Conservation (phyloP, 1,140 invertebrate species). For the Lasaia peninsularis region DNA sequence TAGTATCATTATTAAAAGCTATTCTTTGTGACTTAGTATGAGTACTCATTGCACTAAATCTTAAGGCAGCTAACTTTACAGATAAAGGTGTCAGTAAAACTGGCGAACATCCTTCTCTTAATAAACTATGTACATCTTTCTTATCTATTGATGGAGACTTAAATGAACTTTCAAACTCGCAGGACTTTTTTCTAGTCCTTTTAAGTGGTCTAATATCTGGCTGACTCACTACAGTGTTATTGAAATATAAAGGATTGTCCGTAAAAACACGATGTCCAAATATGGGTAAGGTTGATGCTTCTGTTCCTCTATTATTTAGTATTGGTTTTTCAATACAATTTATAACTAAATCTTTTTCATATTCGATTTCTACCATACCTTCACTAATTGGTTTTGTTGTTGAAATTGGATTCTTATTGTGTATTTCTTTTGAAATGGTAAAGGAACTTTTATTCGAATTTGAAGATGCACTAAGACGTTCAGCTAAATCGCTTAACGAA, state of each 20-base stretch:
- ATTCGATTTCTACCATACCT: conserved; percentile 67
- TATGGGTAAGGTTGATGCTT: conserved; percentile 63
- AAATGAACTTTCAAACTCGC: conserved; percentile 68
- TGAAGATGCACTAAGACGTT: conserved; percentile 47
- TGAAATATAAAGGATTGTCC: conserved; percentile 65
- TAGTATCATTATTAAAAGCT: conserved; percentile 40
- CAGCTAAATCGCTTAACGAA: conserved; percentile 54
- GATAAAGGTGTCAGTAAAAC: conserved; percentile 63
- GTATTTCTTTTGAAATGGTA: conserved; percentile 29
- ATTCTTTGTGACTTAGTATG: conserved; percentile 55
- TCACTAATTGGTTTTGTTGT: conserved; percentile 54
- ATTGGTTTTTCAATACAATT: conserved; percentile 66
- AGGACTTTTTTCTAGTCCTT: conserved; percentile 66
- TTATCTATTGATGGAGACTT: conserved; percentile 68
- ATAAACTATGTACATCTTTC: conserved; percentile 55
- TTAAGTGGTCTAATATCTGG: conserved; percentile 57
- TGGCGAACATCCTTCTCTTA: conserved; percentile 65
- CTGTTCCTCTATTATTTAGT: conserved; percentile 37
- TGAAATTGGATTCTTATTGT: conserved; percentile 40
- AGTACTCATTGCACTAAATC: conserved; percentile 67
- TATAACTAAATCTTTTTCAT: conserved; percentile 59
- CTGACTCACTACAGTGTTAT: conserved; percentile 47
- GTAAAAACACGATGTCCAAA: conserved; percentile 66
- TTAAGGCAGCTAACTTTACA: conserved; percentile 58
- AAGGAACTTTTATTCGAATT: conserved; percentile 44